Evolutionary conservation across 2,113 vertebrate species (phyloP), one percentile per base, ranked within the genome.

Genomic region (Columba livia): DNA sequence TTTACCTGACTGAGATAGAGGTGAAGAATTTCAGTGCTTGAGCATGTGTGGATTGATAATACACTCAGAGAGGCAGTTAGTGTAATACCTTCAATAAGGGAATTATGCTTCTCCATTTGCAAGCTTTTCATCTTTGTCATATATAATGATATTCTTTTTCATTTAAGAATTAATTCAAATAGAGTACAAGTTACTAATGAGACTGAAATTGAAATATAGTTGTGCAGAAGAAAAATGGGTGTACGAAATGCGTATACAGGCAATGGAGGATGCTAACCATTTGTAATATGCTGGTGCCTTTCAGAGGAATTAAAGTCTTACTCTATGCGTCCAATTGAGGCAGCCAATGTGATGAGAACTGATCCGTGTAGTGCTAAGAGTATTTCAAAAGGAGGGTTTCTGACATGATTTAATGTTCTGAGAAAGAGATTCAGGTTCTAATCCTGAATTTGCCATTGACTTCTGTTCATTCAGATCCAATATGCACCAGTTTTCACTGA

Each of bases 111-210:
- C 61, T 86, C 67, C 58, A 28, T 79, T 58, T 83, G 73, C 48
- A 93, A 72, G 88, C 77, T 94, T 94, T 95, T 85, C 31, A 73
- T 94, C 89, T 79, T 54, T 73, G 79, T 58, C 57, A 82, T 75
- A 84, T 72, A 11, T 58, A 73, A 84, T 77, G 9, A 88, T 71
- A 79, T 23, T 95, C 85, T 67, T 85, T 74, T 91, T 94, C 82
- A 93, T 93, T 94, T 84, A 96, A 94, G 90, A 91, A 96, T 91
- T 86, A 88, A 94, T 83, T 75, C 19, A 94, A 95, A 50, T 65
- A 38, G 48, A 51, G 70, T 74, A 40, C 51, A 86, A 80, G 54
- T 77, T 90, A 67, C 82, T 96, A 87, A n/a, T 84, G 90, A 91
- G 94, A 79, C 25, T 56, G 50, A 29, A 67, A 50, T 6, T 65